These are phyloP conservation scores for Microplitis mediator DNA, from an alignment of 1,140 invertebrate genomes.

Conservation along the genomic window DNA sequence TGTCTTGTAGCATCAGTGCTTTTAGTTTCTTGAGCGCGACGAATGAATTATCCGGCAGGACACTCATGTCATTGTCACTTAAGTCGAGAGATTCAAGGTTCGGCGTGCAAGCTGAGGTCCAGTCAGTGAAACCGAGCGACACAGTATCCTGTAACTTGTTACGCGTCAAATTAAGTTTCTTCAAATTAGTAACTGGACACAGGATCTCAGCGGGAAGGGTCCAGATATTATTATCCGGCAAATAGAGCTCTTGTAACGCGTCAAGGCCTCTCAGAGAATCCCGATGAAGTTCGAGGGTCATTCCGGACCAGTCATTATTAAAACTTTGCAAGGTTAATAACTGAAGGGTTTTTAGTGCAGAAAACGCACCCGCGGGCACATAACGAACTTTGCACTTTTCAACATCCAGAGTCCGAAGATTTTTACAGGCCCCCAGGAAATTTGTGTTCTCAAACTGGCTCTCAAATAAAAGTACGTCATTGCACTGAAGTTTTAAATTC, in stretches of 20 bases:
- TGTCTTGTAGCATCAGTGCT: slow-evolving; percentile 73
- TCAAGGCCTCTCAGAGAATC: slow-evolving; percentile 73
- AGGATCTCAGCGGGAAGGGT: slow-evolving; percentile 75
- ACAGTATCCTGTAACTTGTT: slow-evolving; percentile 80
- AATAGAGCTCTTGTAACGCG: slow-evolving; percentile 72
- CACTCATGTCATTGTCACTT: slow-evolving; percentile 74
- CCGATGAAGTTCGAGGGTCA: slow-evolving; percentile 75
- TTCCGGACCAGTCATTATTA: slow-evolving; percentile 81
- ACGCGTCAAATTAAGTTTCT: slow-evolving; percentile 74
- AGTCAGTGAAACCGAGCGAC: slow-evolving; percentile 74
- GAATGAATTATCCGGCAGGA: slow-evolving; percentile 72
- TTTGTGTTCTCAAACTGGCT: slow-evolving; percentile 69
- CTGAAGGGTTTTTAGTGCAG: slow-evolving; percentile 60
- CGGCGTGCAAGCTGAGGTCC: slow-evolving; percentile 67
- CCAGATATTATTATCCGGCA: slow-evolving; percentile 83
- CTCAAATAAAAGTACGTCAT: slow-evolving; percentile 80
- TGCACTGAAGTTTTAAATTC: slow-evolving; percentile 76
- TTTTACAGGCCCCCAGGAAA: slow-evolving; percentile 70
- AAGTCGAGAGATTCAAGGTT: slow-evolving; percentile 75
- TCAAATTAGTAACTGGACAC: slow-evolving; percentile 74
- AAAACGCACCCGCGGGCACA: slow-evolving; percentile 72
- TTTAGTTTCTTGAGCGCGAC: slow-evolving; percentile 71
- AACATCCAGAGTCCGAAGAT: slow-evolving; percentile 72
- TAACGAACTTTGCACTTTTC: slow-evolving; percentile 81
- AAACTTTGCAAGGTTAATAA: slow-evolving; percentile 68